Evolutionary conservation across 2,113 vertebrate genomes (phyloP), one percentile per base, ranked within the genome.

Genomic region (Orientallactaga bullata): DNA sequence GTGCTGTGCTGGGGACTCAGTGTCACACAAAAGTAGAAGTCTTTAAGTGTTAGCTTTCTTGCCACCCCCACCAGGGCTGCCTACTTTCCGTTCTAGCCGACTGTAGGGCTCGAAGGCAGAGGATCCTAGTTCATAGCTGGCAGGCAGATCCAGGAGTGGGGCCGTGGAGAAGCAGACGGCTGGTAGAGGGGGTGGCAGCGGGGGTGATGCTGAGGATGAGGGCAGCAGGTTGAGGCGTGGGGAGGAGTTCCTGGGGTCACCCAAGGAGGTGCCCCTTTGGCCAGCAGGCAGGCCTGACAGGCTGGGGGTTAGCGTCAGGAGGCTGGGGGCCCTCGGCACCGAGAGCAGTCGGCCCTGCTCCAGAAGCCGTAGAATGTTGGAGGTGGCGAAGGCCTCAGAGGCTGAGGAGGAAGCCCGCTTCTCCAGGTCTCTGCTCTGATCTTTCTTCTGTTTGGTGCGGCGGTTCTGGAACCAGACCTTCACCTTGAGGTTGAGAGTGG

Each of bases 381-480:
- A 99, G 42, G 99, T 99, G 95, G 99, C 99, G 58, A 99, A 97
- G 16, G 99, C 99, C 96, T 99, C 99, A 0, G 99, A 99, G 39
- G 97, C 89, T 0, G 97, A 97, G 95, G 98, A 93, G 3, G 98
- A 97, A 3, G 98, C 97, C 37, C 98, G 98, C 93, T 99, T 99
- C 97, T 99, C 99, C 4, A 98, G 98, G 97, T 99, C 99, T 97
- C 99, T 98, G 97, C 98, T 99, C 98, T 99, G 99, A 98, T 99
- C 99, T 96, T 99, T 99, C 97, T 99, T 99, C 98, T 99, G 99
- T 95, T 99, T 99, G 95, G 99, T 99, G 90, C 99, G 99, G 4
- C 99, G 99, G 96, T 99, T 99, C 97, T 99, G 99, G 98, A 99
- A 99, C 99, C 99, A 99, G 71, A 99, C 99, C 95, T 99, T 99